phyloP scores from a whole-genome alignment of 2,888 invertebrate genomes.

The Choreutis nemorana region DNA sequence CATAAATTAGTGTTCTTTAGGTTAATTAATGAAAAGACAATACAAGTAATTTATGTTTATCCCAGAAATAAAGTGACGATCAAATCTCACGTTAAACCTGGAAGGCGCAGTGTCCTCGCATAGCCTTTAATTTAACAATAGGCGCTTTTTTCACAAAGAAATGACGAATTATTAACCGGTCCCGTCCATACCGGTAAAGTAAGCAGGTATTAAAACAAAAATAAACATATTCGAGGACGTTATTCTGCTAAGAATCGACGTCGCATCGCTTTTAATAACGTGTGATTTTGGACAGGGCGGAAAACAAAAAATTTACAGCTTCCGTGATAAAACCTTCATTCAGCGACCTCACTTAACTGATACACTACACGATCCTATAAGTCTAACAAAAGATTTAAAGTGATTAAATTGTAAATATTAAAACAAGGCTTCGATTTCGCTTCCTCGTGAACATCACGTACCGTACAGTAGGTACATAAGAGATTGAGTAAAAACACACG shows the following conservation, averaged over 20 bases:
- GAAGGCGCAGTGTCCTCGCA: conserved; percentile 25
- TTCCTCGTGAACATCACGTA: too few species aligned
- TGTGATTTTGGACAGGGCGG: conserved; percentile 24
- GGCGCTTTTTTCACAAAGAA: conserved; percentile 28
- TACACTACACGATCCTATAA: too few species aligned
- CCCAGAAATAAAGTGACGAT: too few species aligned
- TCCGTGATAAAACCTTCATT: conserved; percentile 28
- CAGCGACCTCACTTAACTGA: too few species aligned
- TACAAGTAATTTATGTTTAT: too few species aligned
- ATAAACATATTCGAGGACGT: conserved; percentile 21
- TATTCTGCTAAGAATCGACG: conserved; percentile 18
- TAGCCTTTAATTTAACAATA: conserved; percentile 30
- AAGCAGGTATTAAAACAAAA: conserved; percentile 17
- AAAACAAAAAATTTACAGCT: conserved; percentile 31
- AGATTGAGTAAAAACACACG: too few species aligned
- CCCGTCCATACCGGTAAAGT: conserved; percentile 11
- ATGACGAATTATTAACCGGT: conserved; percentile 25
- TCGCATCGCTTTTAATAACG: conserved; percentile 18
- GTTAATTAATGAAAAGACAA: too few species aligned
- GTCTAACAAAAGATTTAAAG: too few species aligned
- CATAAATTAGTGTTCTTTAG: too few species aligned
- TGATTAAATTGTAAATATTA: too few species aligned
- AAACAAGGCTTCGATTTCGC: too few species aligned
- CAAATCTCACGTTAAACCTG: conserved; percentile 28
- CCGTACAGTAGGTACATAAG: too few species aligned